These are phyloP conservation scores for Scaptodrosophila lebanonensis DNA, from an alignment of 1,140 invertebrate genomes.

Conservation along the genomic window DNA sequence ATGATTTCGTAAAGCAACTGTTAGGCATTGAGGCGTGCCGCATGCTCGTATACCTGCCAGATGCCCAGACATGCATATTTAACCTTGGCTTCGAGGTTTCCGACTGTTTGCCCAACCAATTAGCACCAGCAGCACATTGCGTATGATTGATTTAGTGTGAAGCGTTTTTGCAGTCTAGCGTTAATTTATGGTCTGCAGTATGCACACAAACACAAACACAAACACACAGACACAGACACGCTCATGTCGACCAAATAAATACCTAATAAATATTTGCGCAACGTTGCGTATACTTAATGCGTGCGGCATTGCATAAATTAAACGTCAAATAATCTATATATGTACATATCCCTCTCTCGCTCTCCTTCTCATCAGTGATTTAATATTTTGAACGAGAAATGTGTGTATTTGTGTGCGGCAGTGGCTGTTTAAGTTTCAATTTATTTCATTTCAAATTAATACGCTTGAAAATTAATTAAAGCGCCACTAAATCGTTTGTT, in stretches of 20 bases:
- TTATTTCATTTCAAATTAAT: constrained; percentile 57
- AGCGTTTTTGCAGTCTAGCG: constrained; percentile 27
- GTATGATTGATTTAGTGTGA: constrained; percentile 61
- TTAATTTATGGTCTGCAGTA: constrained; percentile 46
- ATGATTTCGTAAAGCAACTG: constrained; percentile 1
- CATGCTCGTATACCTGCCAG: too few relatives aligned
- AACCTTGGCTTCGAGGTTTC: not conserved
- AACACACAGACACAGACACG: too few relatives aligned
- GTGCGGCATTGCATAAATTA: constrained; percentile 54
- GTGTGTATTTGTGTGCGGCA: too few relatives aligned
- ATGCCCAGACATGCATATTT: too few relatives aligned
- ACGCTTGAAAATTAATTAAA: constrained; percentile 54
- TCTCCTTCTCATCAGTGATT: too few relatives aligned
- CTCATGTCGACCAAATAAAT: constrained; percentile 29
- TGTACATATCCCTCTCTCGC: too few relatives aligned
- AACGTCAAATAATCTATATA: constrained; percentile 11
- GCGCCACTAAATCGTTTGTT: constrained; percentile 45
- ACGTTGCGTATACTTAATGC: constrained; percentile 56
- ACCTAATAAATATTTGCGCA: constrained; percentile 67
- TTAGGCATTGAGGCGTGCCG: not conserved
- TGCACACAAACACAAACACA: too few relatives aligned
- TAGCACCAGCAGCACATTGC: constrained; percentile 50
- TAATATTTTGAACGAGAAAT: too few relatives aligned
- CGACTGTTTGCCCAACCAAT: constrained; percentile 40
- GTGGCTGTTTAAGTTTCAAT: constrained; percentile 47